Conservation (phyloP, 2,888 invertebrate species). For the Amphipyra tragopoginis region DNA sequence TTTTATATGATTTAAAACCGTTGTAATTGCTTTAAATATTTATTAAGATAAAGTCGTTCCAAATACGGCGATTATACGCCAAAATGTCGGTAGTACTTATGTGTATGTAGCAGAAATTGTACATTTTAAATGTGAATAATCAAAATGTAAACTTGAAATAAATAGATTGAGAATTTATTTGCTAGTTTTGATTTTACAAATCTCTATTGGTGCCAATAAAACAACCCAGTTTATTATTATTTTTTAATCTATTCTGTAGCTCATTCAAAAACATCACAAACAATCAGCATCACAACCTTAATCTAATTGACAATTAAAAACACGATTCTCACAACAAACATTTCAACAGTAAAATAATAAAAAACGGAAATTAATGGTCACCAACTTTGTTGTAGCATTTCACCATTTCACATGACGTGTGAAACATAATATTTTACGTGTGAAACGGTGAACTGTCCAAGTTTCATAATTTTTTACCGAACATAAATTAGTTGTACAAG, state of each 20-base stretch:
- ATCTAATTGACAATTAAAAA: constrained; percentile 15
- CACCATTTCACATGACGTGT: no score
- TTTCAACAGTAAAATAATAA: constrained; percentile 6
- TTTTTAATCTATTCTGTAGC: constrained; percentile 34
- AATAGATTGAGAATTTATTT: constrained; percentile 59
- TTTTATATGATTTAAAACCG: constrained; percentile 13
- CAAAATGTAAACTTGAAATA: constrained; percentile 64
- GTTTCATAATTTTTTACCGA: no score
- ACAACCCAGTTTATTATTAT: not conserved
- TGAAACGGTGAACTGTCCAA: no score
- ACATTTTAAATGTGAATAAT: constrained; percentile 61
- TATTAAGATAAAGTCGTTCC: constrained; percentile 29
- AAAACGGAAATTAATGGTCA: not conserved
- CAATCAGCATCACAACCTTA: constrained; percentile 31
- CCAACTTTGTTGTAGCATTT: constrained; percentile 1
- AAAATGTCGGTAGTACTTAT: constrained; percentile 57
- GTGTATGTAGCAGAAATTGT: constrained; percentile 61
- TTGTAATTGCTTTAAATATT: constrained; percentile 13
- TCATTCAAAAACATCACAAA: constrained; percentile 31
- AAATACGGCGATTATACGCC: constrained; percentile 53
- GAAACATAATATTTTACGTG: no score
- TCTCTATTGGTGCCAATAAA: constrained; percentile 11
- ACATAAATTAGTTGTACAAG: no score
- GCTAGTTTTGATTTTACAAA: no score
- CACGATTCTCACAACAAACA: constrained; percentile 22